Evolutionary conservation across 2,797 vertebrate species (phyloP).

Genomic region (Eulemur rubriventer): DNA sequence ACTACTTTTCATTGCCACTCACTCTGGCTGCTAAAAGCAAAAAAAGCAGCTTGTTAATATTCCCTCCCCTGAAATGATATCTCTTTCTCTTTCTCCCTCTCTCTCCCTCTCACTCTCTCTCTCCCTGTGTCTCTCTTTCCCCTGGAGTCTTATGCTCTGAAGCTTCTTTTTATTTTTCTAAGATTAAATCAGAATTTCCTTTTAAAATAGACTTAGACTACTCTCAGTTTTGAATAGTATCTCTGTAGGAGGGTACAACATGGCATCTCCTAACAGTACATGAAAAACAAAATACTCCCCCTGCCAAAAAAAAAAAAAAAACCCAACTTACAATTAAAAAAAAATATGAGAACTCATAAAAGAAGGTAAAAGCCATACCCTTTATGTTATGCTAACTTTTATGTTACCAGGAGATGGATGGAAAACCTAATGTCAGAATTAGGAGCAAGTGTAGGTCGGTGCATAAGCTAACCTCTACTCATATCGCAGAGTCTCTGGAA

Average conservation of each 20-base stretch:
- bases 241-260: not conserved
- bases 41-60: not conserved
- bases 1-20: not conserved
- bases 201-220: not conserved
- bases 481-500: not conserved
- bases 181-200: not conserved
- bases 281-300: not conserved
- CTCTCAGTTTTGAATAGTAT: not conserved
- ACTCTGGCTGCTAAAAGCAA: not conserved
- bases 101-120: not conserved
- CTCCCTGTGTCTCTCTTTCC: not conserved
- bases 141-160: not conserved
- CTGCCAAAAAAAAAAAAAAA: not conserved
- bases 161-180: not conserved
- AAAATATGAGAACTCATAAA: not conserved
- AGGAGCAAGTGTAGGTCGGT: no score
- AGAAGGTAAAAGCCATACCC: not conserved
- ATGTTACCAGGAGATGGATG: not conserved
- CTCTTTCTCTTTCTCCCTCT: not conserved
- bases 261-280: not conserved
- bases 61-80: not conserved
- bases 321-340: not conserved
- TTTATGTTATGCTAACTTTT: not conserved
- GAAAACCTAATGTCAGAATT: not conserved
- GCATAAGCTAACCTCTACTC: not conserved